phyloP scores from a whole-genome alignment of 2,797 vertebrate genomes.

The Rhynchotus rufescens region DNA sequence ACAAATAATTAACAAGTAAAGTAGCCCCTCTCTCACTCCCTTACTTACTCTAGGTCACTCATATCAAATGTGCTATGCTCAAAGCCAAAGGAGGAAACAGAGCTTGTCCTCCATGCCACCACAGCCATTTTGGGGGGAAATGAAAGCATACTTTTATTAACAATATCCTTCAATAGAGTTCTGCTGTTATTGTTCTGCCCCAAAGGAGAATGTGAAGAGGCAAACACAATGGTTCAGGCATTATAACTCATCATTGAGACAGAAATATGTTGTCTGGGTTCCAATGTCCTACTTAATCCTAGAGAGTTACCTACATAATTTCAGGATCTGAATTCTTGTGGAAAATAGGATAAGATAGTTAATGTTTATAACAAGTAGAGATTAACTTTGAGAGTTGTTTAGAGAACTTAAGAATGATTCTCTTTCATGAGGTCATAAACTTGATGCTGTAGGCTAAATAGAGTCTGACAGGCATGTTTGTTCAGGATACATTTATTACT shows the following conservation, averaged over 20 bases:
- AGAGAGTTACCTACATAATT: background rate
- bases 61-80: background rate
- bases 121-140: background rate
- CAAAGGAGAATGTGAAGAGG: background rate
- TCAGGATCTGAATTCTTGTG: background rate
- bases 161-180: background rate
- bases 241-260: background rate
- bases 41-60: background rate
- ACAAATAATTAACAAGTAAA: constrained; percentile 57
- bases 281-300: background rate
- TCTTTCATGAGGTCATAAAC: constrained; percentile 60
- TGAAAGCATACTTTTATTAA: background rate
- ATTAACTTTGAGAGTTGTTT: constrained; percentile 46
- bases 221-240: background rate
- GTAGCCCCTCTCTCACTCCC: background rate
- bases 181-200: background rate
- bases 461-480: constrained; percentile 59
- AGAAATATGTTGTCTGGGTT: background rate
- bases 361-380: background rate
- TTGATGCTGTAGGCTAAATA: constrained; percentile 49
- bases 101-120: background rate
- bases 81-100: background rate
- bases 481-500: constrained; percentile 66
- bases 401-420: constrained; percentile 45
- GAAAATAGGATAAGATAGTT: background rate